Percentiles rank a stretch among this genome's conserved stretches.
Evolutionary conservation across 2,888 invertebrate species (phyloP).

Genomic region (Arrhopalites spinosus): DNA sequence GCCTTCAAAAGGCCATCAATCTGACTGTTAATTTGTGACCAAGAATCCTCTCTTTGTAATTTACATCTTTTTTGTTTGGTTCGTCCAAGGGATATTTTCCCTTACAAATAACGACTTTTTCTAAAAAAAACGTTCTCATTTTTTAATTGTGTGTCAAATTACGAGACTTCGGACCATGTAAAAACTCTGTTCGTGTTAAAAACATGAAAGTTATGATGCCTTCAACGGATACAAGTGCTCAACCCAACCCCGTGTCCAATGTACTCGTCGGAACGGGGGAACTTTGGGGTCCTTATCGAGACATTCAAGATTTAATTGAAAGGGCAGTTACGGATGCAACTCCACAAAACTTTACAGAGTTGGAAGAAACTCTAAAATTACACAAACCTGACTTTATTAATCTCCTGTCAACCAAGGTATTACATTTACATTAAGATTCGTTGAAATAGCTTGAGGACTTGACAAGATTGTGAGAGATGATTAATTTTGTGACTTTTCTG

Average conservation of each 20-base stretch:
- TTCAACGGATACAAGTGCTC: neutral
- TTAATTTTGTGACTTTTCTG: constrained; percentile 23
- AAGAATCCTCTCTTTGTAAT: too few relatives aligned
- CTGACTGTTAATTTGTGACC: too few relatives aligned
- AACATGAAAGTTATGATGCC: constrained; percentile 14
- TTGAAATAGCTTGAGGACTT: too few relatives aligned
- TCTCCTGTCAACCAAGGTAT: constrained; percentile 83
- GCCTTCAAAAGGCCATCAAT: too few relatives aligned
- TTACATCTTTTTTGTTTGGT: too few relatives aligned
- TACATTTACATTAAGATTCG: too few relatives aligned
- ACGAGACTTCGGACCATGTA: neutral
- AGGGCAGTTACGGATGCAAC: constrained; percentile 58
- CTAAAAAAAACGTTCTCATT: neutral
- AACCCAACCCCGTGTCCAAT: constrained; percentile 29
- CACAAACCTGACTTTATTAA: constrained; percentile 86
- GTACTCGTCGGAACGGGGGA: constrained; percentile 66
- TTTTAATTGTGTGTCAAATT: neutral
- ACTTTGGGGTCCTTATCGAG: constrained; percentile 84
- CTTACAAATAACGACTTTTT: neutral
- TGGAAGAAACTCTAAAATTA: constrained; percentile 76
- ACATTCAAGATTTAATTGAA: constrained; percentile 63
- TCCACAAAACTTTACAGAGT: constrained; percentile 60
- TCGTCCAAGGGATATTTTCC: too few relatives aligned
- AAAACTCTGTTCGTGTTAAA: too few relatives aligned
- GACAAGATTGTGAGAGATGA: neutral